A percentile compares a stretch with the other conserved stretches of the same genome.
These are phyloP conservation scores for Lycaon pictus DNA, from an alignment of 2,113 vertebrate species.

Conservation along the genomic window DNA sequence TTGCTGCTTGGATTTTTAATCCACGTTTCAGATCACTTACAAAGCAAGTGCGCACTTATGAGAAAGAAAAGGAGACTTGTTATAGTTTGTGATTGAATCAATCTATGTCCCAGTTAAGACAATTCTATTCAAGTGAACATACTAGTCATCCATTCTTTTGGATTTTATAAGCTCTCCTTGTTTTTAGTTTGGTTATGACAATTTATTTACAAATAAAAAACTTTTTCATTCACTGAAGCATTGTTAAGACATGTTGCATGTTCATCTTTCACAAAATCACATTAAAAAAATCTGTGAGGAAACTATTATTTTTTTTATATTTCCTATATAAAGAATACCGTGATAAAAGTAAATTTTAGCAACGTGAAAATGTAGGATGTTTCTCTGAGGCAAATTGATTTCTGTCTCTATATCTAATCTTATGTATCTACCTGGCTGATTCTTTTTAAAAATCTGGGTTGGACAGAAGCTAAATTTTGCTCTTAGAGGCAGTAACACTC, in stretches of 20 bases:
- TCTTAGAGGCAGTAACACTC: background rate
- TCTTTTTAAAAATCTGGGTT: background rate
- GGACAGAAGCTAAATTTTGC: background rate
- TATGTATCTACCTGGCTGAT: background rate
- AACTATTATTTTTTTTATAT: background rate
- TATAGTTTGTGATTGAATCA: background rate
- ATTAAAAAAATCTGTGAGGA: background rate
- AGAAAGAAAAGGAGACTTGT: conserved; percentile 61
- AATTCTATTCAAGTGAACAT: background rate
- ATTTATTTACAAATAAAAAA: conserved; percentile 19
- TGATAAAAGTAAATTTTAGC: conserved; percentile 38
- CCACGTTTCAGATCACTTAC: conserved; percentile 97
- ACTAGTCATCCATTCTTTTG: background rate
- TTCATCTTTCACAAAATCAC: background rate
- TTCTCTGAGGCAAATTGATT: background rate
- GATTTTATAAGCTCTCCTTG: background rate
- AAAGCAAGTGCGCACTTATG: conserved; percentile 95
- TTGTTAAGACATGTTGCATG: background rate
- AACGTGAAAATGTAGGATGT: background rate
- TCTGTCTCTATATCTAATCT: background rate
- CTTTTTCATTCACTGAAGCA: background rate
- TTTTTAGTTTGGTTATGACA: background rate
- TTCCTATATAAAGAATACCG: background rate
- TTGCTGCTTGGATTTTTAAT: conserved; percentile 96
- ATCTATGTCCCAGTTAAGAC: background rate